These are phyloP conservation scores for Eupithecia inturbata DNA, from an alignment of 2,888 invertebrate species.

Conservation along the genomic window DNA sequence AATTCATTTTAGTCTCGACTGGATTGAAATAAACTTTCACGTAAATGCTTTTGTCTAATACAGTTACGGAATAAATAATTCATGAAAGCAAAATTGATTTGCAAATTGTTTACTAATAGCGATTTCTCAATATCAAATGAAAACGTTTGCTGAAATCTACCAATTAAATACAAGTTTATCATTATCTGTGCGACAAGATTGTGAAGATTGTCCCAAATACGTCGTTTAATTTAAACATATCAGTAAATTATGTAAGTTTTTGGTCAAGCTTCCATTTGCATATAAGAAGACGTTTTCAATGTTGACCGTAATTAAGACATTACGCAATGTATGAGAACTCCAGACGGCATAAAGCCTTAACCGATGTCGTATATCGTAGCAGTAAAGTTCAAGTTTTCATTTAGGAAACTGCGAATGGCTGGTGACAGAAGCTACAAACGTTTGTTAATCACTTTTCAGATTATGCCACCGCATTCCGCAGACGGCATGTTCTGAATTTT, in stretches of 20 bases:
- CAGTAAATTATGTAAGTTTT: slow-evolving; percentile 56
- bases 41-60: slow-evolving; percentile 27
- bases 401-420: neutral
- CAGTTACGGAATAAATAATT: slow-evolving; percentile 30
- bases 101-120: slow-evolving; percentile 35
- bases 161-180: neutral
- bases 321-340: slow-evolving; percentile 37
- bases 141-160: slow-evolving; percentile 19
- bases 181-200: neutral
- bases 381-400: neutral
- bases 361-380: neutral
- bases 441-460: slow-evolving; percentile 25
- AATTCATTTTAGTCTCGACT: slow-evolving; percentile 40
- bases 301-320: slow-evolving; percentile 47
- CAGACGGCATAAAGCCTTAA: neutral
- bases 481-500: slow-evolving; percentile 36
- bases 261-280: slow-evolving; percentile 57
- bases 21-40: slow-evolving; percentile 40
- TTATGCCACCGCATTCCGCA: slow-evolving; percentile 43
- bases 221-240: slow-evolving; percentile 24
- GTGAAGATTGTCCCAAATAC: slow-evolving; percentile 19
- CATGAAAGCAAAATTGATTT: slow-evolving; percentile 32
- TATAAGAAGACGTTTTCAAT: slow-evolving; percentile 55
- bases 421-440: neutral
- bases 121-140: slow-evolving; percentile 25